phyloP scores from a whole-genome alignment of 2,888 invertebrate species.

The Ormyrus rosae region DNA sequence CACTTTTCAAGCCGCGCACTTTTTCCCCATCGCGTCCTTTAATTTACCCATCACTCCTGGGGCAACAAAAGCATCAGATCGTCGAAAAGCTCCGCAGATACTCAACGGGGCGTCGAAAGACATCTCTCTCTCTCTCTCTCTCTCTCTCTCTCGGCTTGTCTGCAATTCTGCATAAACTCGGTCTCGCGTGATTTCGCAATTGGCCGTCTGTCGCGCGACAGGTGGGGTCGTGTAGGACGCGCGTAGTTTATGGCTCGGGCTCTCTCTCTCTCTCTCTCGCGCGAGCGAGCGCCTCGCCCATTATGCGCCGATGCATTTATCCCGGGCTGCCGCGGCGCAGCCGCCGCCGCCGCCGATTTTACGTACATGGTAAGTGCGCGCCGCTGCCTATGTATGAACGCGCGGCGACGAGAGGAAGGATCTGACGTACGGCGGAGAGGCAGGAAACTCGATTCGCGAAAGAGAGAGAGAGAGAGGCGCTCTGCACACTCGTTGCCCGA shows the following conservation, averaged over 20 bases:
- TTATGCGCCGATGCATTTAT: conserved; percentile 67
- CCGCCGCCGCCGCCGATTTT: conserved; percentile 58
- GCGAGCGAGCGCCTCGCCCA: conserved; percentile 68
- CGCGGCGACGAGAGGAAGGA: conserved; percentile 9
- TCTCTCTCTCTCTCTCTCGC: neutral
- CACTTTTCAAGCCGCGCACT: too few species aligned
- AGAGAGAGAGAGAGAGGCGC: neutral
- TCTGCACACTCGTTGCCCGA: conserved; percentile 38
- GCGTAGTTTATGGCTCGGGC: conserved; percentile 68
- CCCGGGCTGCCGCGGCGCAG: conserved; percentile 42
- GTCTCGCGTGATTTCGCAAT: conserved; percentile 64
- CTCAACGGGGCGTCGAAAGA: conserved; percentile 11
- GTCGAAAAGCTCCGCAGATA: too few species aligned
- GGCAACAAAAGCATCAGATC: neutral
- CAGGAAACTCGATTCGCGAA: conserved; percentile 51
- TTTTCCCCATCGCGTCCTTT: too few species aligned
- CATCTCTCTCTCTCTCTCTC: conserved; percentile 12
- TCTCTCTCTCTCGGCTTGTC: neutral
- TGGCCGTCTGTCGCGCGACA: conserved; percentile 66
- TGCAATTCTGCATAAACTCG: neutral
- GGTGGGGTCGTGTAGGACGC: conserved; percentile 74
- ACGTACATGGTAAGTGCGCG: conserved; percentile 60
- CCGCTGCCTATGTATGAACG: neutral
- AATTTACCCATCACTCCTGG: neutral
- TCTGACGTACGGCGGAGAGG: conserved; percentile 38